phyloP scores from a whole-genome alignment of 2,888 invertebrate genomes.

The Thysanoteuthis rhombus region DNA sequence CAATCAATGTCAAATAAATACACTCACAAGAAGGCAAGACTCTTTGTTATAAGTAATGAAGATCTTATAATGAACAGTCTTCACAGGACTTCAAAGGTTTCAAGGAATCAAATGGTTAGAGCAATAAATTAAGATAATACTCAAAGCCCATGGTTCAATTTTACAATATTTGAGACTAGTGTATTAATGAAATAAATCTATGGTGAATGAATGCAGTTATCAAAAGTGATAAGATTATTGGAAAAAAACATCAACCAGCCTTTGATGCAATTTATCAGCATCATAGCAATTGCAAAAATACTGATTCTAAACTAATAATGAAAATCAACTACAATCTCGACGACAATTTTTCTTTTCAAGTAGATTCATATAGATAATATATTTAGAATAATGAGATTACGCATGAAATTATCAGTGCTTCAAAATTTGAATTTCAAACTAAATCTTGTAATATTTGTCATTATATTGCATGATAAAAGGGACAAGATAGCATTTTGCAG shows the following conservation, averaged over 20 bases:
- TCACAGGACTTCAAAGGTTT: neutral
- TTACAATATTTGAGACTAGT: neutral
- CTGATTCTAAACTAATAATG: neutral
- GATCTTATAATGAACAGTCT: neutral
- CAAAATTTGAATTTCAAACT: no score
- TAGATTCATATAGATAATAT: no score
- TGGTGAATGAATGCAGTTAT: neutral
- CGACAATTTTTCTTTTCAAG: no score
- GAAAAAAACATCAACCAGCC: neutral
- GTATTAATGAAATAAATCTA: neutral
- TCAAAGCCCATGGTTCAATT: neutral
- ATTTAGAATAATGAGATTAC: no score
- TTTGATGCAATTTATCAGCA: neutral
- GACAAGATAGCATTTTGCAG: neutral
- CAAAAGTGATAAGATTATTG: neutral
- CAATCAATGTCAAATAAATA: neutral
- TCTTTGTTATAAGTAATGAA: neutral
- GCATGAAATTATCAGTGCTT: no score
- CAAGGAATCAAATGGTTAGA: neutral
- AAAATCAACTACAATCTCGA: neutral
- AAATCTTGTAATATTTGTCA: neutral
- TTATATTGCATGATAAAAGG: neutral
- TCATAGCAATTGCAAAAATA: neutral
- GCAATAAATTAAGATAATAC: slow-evolving; percentile 12
- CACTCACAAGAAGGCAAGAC: neutral